Base-by-base conservation (phyloP, 2,113 vertebrate species). In the Serilophus lunatus region DNA sequence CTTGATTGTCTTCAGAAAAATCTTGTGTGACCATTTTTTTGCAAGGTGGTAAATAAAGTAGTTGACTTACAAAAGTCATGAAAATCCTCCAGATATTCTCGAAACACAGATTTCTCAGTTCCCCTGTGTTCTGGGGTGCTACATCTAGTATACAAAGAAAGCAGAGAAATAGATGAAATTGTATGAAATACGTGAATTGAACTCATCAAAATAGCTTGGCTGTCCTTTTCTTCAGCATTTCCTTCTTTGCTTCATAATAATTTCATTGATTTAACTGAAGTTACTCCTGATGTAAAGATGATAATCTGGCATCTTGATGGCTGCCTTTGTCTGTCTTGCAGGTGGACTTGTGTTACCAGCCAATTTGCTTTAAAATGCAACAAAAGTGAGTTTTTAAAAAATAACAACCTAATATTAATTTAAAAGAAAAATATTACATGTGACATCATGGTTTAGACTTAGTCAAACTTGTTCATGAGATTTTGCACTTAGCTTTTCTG, bases 1-100 rank as follows among this genome's bases (percentile, higher is more conserved):
- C 24, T 88, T 74, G 25, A 24, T 17, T 81, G 44, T 88, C 68
- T 83, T 83, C 60, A 70, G 45, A 54, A 94, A 82, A 86, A 77
- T 45, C 36, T 68, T 28, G 15, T 6, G 1, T 89, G 35, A 45
- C 15, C 3, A 7, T 68, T 54, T 72, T 72, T 93, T 80, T 20
- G 22, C n/a, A 71, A 83, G 17, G 18, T n/a, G n/a, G n/a, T n/a
- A 90, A 92, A 17, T 70, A 56, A 18, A 6, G 22, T 69, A 49
- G 38, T 33, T 33, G 47, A 79, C 25, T 81, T 74, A 17, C 1
- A 0, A 19, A 86, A 83, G 53, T 75, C 14, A 38, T 0, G 1
- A 53, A 54, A n/a, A 20, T 44, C 40, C 64, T 93, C 49, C 12
- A 1, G 0, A 1, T 49, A 10, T 60, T 83, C 31, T 61, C 83